These are phyloP conservation scores for Torymus texanus DNA, from an alignment of 2,888 invertebrate genomes.

Conservation along the genomic window DNA sequence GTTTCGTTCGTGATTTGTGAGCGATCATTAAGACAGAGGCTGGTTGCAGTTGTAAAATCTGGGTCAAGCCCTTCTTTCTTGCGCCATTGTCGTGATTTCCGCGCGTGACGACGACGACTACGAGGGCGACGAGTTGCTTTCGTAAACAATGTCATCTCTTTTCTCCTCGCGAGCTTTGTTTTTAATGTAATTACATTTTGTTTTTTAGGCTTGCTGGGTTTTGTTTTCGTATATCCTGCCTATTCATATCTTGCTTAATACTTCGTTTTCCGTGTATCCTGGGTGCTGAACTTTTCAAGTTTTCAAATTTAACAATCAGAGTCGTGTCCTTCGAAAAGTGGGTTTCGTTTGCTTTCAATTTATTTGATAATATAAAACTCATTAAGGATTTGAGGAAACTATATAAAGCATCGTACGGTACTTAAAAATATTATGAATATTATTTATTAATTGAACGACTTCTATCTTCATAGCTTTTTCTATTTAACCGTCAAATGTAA, in stretches of 20 bases:
- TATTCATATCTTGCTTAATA: no score
- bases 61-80: constrained; percentile 24
- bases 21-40: constrained; percentile 33
- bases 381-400: no score
- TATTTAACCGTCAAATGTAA: no score
- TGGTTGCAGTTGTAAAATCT: neutral
- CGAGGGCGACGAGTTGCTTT: neutral
- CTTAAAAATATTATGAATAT: no score
- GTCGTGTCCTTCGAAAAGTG: neutral
- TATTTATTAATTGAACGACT: no score
- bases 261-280: no score
- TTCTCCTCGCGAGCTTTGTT: neutral
- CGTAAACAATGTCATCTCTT: constrained; percentile 10
- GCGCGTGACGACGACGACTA: neutral
- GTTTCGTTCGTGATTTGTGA: constrained; percentile 1
- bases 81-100: constrained; percentile 16
- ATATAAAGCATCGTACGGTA: no score
- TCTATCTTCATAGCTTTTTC: no score
- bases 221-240: neutral
- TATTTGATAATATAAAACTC: no score
- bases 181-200: constrained; percentile 29
- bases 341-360: neutral
- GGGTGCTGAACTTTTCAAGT: neutral
- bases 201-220: neutral
- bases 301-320: neutral